Base-by-base conservation (phyloP, 2,888 invertebrate genomes). In the Tyria jacobaeae region DNA sequence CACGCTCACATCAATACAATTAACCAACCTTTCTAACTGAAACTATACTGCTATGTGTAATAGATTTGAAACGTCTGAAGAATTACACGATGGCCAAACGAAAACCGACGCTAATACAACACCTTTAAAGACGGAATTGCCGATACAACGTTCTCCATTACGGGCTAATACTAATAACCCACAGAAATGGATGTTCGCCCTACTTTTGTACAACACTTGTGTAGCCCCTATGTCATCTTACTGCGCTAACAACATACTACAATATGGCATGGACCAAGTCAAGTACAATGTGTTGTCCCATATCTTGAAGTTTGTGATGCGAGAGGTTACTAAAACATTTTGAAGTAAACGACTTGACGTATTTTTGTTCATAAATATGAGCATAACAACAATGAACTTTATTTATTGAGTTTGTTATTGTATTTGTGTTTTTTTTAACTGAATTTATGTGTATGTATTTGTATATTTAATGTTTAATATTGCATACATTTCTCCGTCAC, bases 261-360 rank as follows among this genome's bases (percentile, higher is more conserved):
- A 92, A 58, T 93, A 89, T 56, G 93, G 94, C 27, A 81, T 93
- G 74, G 94, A 94, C 62, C 90, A 85, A 10, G 93, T 93, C 21
- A 89, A 88, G 71, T 92, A 92, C 70, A 92, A 92, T 64, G 81
- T 92, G 50, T 68, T 89, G 21, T 80, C 88, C 17, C 70, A 85
- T 57, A 61, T 93, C 68, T 65, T 91, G 75, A 88, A 89, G 67
- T 89, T 79, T 70, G 68, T 92, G 57, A 84, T 89, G 81, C 83
- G 83, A 83, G 84, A 94, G 93, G 93, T 89, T 85, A 85, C 41
- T 53, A 27, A 51, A 58, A 50, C 3, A 48, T 44, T 34, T 6
- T n/a, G 10, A 48, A 48, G 9, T 35, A 25, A 15, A 37, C 48
- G 47, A 56, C 50, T 27, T 55, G 53, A 37, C 41, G 47, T 50